A percentile compares a stretch with the other conserved stretches of the same genome.
Conservation (phyloP, 30 jellyfish, hydroid and myxozoan species). For the Aurelia sp. region DNA sequence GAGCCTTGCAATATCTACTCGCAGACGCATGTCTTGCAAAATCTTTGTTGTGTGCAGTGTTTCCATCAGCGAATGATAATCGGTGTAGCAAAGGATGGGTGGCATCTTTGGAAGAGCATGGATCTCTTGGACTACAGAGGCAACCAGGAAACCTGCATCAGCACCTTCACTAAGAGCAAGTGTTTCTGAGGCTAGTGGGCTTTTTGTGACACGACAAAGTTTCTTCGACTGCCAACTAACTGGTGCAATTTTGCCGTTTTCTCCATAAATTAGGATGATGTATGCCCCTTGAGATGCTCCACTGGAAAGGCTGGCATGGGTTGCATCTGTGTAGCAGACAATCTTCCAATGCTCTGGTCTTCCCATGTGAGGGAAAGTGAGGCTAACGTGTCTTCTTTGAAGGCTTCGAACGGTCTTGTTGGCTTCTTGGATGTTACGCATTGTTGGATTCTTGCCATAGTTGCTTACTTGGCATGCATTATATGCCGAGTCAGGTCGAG, state of each 20-base stretch:
- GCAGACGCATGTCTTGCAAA: neutral
- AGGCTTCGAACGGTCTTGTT: too few species aligned
- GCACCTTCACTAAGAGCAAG: neutral
- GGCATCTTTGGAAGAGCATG: neutral
- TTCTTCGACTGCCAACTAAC: slow-evolving; percentile 14
- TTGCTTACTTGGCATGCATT: too few species aligned
- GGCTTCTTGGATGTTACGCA: too few species aligned
- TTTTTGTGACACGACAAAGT: slow-evolving; percentile 24
- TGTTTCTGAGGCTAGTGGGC: slow-evolving; percentile 31
- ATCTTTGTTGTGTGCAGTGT: slow-evolving; percentile 5
- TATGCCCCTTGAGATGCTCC: slow-evolving; percentile 37
- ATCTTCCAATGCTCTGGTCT: too few species aligned
- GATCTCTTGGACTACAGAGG: slow-evolving; percentile 5
- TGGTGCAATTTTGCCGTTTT: slow-evolving; percentile 16
- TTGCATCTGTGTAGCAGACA: neutral
- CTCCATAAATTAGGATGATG: neutral
- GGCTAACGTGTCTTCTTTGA: too few species aligned
- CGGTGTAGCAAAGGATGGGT: neutral
- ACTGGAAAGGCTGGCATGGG: slow-evolving; percentile 2
- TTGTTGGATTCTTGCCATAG: too few species aligned
- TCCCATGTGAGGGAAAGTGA: too few species aligned
- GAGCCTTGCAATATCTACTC: slow-evolving; percentile 1
- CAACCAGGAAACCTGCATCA: neutral
- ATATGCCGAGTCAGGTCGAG: too few species aligned
- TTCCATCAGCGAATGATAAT: slow-evolving; percentile 5